phyloP scores from a whole-genome alignment of 2,797 vertebrate genomes.

The Neosalanx taihuensis region DNA sequence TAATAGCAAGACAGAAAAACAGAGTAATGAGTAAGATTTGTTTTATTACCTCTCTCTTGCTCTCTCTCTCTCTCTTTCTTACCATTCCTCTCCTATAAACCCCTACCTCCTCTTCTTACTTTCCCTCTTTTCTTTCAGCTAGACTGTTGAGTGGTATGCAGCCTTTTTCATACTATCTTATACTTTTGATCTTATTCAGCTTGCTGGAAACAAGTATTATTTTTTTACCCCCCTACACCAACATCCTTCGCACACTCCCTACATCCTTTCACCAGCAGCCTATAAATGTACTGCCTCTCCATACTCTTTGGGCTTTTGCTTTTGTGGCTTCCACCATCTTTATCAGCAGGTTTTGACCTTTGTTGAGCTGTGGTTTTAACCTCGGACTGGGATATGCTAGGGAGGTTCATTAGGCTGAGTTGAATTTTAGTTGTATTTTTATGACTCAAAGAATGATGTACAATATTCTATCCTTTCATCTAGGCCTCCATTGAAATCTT shows the following conservation, averaged over 20 bases:
- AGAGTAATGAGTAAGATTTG: constrained; percentile 58
- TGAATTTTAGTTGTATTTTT: too few relatives aligned
- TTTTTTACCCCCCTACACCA: not conserved
- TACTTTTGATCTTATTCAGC: constrained; percentile 3
- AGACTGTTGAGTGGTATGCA: constrained; percentile 38
- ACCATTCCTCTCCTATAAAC: not conserved
- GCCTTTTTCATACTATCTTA: constrained; percentile 24
- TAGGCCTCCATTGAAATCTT: too few relatives aligned
- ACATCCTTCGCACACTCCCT: too few relatives aligned
- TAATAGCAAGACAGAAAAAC: constrained; percentile 50
- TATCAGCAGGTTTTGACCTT: constrained; percentile 4
- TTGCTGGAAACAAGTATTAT: not conserved
- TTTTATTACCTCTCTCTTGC: constrained; percentile 48
- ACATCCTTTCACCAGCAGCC: not conserved
- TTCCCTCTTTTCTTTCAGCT: not conserved
- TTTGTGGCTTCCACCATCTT: not conserved
- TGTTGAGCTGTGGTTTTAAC: not conserved
- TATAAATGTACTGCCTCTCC: not conserved
- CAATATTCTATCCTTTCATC: too few relatives aligned
- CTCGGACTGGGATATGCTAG: not conserved
- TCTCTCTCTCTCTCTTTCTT: constrained; percentile 10
- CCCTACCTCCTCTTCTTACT: not conserved
- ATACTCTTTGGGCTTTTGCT: not conserved
- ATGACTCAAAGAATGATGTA: too few relatives aligned
- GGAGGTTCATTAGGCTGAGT: too few relatives aligned